These are phyloP conservation scores for Hiodon tergisus DNA, from an alignment of 2,113 vertebrate species.

Conservation along the genomic window DNA sequence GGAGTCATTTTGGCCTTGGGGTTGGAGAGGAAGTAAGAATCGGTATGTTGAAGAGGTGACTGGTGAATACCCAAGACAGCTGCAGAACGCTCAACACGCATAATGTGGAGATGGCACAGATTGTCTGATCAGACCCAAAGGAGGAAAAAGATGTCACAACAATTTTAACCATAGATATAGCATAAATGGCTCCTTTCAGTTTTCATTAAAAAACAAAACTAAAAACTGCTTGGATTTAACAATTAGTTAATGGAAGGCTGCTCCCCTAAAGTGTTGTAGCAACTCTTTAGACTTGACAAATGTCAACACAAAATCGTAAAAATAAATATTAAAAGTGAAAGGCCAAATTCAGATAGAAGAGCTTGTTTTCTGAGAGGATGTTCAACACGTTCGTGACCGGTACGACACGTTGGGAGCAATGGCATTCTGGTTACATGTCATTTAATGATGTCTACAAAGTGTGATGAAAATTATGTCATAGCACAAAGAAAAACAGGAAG, in stretches of 20 bases:
- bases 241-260: constrained; percentile 5
- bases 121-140: constrained; percentile 48
- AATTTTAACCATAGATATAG: constrained; percentile 42
- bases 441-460: neutral
- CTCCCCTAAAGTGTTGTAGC: constrained; percentile 2
- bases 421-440: neutral
- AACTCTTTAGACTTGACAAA: constrained; percentile 18
- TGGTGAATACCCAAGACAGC: constrained; percentile 62
- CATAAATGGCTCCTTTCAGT: constrained; percentile 10
- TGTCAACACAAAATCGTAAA: constrained; percentile 8
- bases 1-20: constrained; percentile 67
- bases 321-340: constrained; percentile 2
- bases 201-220: constrained; percentile 12
- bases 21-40: constrained; percentile 58
- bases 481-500: neutral
- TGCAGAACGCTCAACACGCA: constrained; percentile 56
- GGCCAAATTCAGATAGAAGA: neutral
- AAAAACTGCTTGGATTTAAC: constrained; percentile 14
- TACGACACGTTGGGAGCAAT: neutral
- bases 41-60: constrained; percentile 54
- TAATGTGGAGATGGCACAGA: constrained; percentile 53
- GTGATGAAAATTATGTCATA: constrained; percentile 7
- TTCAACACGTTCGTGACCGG: neutral
- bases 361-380: neutral
- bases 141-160: constrained; percentile 21